These are phyloP conservation scores for Ctenicera cuprea DNA, from an alignment of 2,888 invertebrate genomes.

Conservation along the genomic window DNA sequence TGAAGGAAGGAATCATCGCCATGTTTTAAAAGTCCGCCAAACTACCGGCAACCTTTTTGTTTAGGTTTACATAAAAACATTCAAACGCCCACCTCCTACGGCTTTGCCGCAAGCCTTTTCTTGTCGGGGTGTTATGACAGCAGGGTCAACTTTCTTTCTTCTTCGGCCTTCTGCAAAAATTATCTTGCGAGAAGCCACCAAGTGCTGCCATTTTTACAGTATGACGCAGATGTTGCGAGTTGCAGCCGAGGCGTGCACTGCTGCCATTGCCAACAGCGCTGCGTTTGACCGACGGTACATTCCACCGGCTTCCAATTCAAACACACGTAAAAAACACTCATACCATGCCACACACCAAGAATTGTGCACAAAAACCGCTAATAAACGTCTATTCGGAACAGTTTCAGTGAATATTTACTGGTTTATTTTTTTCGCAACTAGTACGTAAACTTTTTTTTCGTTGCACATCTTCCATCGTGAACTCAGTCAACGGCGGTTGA, in stretches of 20 bases:
- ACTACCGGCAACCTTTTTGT: constrained; percentile 32
- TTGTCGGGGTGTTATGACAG: constrained; percentile 69
- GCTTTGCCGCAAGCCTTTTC: constrained; percentile 69
- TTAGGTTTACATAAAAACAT: constrained; percentile 44
- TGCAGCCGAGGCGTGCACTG: constrained; percentile 68
- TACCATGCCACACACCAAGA: constrained; percentile 60
- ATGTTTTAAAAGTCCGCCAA: constrained; percentile 25
- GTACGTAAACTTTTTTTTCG: constrained; percentile 70
- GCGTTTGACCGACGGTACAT: constrained; percentile 68
- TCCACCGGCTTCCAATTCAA: constrained; percentile 70
- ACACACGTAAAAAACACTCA: constrained; percentile 67
- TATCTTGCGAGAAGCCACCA: constrained; percentile 72
- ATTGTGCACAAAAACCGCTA: constrained; percentile 56
- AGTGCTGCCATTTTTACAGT: constrained; percentile 75
- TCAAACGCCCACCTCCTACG: constrained; percentile 69
- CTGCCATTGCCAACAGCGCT: constrained; percentile 61
- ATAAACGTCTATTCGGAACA: constrained; percentile 12
- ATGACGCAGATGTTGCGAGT: constrained; percentile 69
- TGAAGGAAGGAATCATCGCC: constrained; percentile 20
- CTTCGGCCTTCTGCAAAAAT: constrained; percentile 74
- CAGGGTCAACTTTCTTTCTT: constrained; percentile 76
- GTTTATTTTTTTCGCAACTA: constrained; percentile 26
- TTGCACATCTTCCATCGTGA: constrained; percentile 74
- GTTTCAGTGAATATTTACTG: constrained; percentile 15
- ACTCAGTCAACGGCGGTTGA: constrained; percentile 76